Percentiles rank a stretch among this genome's conserved stretches.
Evolutionary conservation across 2,888 invertebrate genomes (phyloP).

Genomic region (Sthenelais limicola): DNA sequence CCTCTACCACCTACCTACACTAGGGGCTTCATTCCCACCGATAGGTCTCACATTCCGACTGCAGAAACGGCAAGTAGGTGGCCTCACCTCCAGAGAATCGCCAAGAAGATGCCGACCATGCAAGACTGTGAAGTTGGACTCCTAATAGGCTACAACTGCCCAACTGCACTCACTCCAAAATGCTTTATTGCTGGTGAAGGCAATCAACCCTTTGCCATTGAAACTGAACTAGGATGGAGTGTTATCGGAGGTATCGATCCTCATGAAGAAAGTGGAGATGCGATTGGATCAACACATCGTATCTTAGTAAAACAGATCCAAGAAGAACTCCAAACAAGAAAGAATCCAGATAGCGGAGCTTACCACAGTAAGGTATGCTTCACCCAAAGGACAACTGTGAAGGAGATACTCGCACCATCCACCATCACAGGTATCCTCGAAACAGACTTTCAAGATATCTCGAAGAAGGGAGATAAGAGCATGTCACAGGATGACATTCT

Average conservation of each 20-base stretch:
- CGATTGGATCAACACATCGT: too few species aligned
- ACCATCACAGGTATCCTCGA: too few species aligned
- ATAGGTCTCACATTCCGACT: constrained; percentile 52
- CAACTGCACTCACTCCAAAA: constrained; percentile 50
- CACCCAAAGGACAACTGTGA: too few species aligned
- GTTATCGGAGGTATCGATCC: constrained; percentile 18
- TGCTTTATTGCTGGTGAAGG: constrained; percentile 30
- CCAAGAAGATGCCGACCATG: constrained; percentile 43
- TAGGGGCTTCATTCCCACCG: constrained; percentile 48
- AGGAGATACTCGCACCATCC: too few species aligned
- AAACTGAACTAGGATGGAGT: constrained; percentile 50
- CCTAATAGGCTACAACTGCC: constrained; percentile 53
- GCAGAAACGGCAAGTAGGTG: constrained; percentile 48
- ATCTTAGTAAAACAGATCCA: too few species aligned
- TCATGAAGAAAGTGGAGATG: too few species aligned
- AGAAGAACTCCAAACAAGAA: too few species aligned
- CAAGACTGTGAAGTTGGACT: constrained; percentile 49
- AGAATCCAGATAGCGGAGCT: too few species aligned
- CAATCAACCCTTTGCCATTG: constrained; percentile 48
- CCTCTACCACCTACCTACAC: constrained; percentile 49
- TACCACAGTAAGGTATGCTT: too few species aligned
- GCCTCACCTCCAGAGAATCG: constrained; percentile 49
- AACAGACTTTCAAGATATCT: too few species aligned
- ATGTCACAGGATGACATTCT: too few species aligned
- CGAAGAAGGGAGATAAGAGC: too few species aligned